Evolutionary conservation across 1,140 invertebrate genomes (phyloP).

Genomic region (Saxidomus purpurata): DNA sequence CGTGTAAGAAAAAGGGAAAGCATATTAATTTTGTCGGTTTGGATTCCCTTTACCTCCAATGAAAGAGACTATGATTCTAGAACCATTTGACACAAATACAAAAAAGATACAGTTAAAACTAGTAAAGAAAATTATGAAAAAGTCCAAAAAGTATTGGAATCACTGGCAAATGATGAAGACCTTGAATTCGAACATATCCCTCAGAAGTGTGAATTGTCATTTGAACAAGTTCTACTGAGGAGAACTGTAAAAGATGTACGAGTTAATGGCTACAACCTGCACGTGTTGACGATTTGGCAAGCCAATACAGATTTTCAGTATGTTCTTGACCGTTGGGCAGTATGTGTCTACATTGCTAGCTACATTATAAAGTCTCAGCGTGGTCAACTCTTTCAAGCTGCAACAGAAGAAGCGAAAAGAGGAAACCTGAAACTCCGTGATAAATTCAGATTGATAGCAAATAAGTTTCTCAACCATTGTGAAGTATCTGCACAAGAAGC

Average conservation of each 20-base stretch:
- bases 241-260: slow-evolving; percentile 56
- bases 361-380: slow-evolving; percentile 70
- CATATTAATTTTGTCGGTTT: slow-evolving; percentile 43
- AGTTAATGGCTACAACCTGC: slow-evolving; percentile 62
- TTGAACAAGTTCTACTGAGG: slow-evolving; percentile 67
- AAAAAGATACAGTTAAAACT: background rate
- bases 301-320: slow-evolving; percentile 69
- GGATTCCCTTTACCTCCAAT: slow-evolving; percentile 70
- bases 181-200: slow-evolving; percentile 55
- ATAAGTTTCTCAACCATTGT: slow-evolving; percentile 71
- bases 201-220: slow-evolving; percentile 40
- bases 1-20: slow-evolving; percentile 65
- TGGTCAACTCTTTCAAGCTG: slow-evolving; percentile 46
- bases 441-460: slow-evolving; percentile 63
- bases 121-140: slow-evolving; percentile 30
- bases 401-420: slow-evolving; percentile 49
- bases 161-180: background rate
- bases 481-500: slow-evolving; percentile 71
- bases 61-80: slow-evolving; percentile 66
- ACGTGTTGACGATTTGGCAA: slow-evolving; percentile 61
- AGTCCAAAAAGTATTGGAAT: slow-evolving; percentile 24
- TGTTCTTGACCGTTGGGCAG: slow-evolving; percentile 64
- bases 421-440: slow-evolving; percentile 51
- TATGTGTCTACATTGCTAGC: slow-evolving; percentile 66
- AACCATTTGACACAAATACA: slow-evolving; percentile 53